Percentiles rank a stretch among this genome's conserved stretches.
Conservation (phyloP, 2,113 vertebrate genomes). For the Sapayoa aenigma region DNA sequence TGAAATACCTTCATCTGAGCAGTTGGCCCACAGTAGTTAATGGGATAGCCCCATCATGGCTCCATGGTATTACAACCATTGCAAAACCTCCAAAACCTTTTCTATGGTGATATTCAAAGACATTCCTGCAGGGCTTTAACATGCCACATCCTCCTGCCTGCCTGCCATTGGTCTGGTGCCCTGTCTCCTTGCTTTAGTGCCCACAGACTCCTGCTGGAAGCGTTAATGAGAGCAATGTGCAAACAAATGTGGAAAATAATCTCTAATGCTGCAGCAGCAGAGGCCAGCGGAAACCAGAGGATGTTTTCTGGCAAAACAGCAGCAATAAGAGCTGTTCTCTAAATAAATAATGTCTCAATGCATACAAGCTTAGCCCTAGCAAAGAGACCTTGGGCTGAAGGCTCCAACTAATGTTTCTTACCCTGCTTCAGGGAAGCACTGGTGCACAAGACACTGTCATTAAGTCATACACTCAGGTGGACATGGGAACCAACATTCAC, state of each 20-base stretch:
- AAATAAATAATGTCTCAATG: slow-evolving; percentile 31
- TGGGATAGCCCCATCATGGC: neutral
- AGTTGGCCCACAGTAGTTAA: neutral
- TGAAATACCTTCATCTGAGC: neutral
- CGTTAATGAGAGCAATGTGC: slow-evolving; percentile 36
- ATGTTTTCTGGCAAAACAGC: slow-evolving; percentile 61
- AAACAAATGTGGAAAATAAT: slow-evolving; percentile 66
- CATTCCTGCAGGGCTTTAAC: slow-evolving; percentile 4
- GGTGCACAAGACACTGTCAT: neutral
- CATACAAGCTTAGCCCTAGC: neutral
- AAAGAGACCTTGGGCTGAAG: neutral
- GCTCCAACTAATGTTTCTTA: neutral
- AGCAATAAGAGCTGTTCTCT: slow-evolving; percentile 37
- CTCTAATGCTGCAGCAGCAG: slow-evolving; percentile 36
- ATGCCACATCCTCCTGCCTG: slow-evolving; percentile 27
- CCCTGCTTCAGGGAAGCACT: neutral
- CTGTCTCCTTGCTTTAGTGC: neutral
- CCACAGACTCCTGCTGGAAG: slow-evolving; percentile 39
- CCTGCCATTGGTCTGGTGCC: neutral
- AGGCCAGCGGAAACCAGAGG: slow-evolving; percentile 43
- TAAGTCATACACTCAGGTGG: neutral
- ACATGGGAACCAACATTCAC: neutral
- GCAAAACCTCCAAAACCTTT: neutral
- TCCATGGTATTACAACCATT: neutral
- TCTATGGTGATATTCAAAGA: neutral